Evolutionary conservation across 2,113 vertebrate species (phyloP).

Genomic region (Nesogale talazaci): DNA sequence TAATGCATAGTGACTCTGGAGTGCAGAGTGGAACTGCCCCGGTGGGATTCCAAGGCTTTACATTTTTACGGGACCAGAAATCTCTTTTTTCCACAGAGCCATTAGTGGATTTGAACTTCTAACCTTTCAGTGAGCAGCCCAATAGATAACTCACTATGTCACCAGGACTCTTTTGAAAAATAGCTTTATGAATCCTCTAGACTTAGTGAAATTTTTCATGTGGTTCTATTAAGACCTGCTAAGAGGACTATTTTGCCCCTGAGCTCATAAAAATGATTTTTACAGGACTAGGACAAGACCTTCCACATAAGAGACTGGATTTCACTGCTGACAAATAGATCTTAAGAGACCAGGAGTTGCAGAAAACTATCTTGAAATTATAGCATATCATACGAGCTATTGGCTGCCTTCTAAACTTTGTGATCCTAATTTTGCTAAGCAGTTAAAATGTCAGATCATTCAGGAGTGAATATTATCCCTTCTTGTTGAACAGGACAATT

Average conservation of each 20-base stretch:
- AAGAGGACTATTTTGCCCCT: background rate
- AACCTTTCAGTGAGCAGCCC: no score
- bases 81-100: no score
- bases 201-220: slow-evolving; percentile 41
- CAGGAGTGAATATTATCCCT: background rate
- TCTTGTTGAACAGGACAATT: slow-evolving; percentile 16
- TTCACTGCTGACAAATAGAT: slow-evolving; percentile 35
- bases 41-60: no score
- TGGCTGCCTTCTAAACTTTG: slow-evolving; percentile 12
- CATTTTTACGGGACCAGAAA: no score
- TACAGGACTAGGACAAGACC: background rate
- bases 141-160: no score
- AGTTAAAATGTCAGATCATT: slow-evolving; percentile 41
- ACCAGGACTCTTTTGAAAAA: slow-evolving; percentile 31
- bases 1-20: background rate
- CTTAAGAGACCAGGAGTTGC: background rate
- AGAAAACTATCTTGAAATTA: background rate
- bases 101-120: no score
- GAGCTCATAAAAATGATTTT: slow-evolving; percentile 21
- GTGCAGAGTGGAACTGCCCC: no score
- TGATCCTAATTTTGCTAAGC: background rate
- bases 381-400: slow-evolving; percentile 12
- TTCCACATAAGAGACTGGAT: background rate
- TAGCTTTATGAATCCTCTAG: slow-evolving; percentile 45
- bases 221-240: background rate